Percentiles rank a stretch among this genome's conserved stretches.
These are phyloP conservation scores for Sipha flava DNA, from an alignment of 1,140 invertebrate genomes.

Conservation along the genomic window DNA sequence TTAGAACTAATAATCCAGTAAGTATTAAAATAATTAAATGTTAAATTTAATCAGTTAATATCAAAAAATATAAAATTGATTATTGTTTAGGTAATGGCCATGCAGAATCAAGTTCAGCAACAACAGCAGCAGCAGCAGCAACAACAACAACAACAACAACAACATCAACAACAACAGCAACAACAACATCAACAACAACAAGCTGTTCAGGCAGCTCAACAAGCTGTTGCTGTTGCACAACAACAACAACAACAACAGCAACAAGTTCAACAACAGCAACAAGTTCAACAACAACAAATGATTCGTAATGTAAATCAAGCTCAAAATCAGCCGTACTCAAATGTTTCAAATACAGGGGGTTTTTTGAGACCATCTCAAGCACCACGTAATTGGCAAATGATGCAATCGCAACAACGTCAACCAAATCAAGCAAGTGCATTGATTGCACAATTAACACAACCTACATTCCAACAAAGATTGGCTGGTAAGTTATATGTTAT, in stretches of 20 bases:
- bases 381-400: constrained; percentile 35
- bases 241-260: constrained; percentile 33
- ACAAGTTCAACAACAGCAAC: neutral
- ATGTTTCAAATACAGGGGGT: constrained; percentile 5
- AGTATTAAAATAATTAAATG: neutral
- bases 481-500: neutral
- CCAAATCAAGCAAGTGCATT: constrained; percentile 27
- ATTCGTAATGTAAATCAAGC: constrained; percentile 15
- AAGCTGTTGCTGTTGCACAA: constrained; percentile 30
- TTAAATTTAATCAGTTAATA: neutral
- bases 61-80: neutral
- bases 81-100: constrained; percentile 1
- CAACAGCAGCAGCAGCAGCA: constrained; percentile 5
- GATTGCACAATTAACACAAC: constrained; percentile 5
- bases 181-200: constrained; percentile 32
- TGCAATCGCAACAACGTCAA: constrained; percentile 33
- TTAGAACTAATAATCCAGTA: constrained; percentile 22
- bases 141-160: constrained; percentile 9
- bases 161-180: constrained; percentile 14
- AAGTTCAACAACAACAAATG: neutral
- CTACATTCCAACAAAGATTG: constrained; percentile 23
- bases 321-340: constrained; percentile 24
- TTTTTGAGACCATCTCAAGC: constrained; percentile 18
- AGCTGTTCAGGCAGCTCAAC: neutral
- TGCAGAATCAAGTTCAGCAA: constrained; percentile 28